These are phyloP conservation scores for Euwallacea fornicatus DNA, from an alignment of 1,140 invertebrate species.

Conservation along the genomic window DNA sequence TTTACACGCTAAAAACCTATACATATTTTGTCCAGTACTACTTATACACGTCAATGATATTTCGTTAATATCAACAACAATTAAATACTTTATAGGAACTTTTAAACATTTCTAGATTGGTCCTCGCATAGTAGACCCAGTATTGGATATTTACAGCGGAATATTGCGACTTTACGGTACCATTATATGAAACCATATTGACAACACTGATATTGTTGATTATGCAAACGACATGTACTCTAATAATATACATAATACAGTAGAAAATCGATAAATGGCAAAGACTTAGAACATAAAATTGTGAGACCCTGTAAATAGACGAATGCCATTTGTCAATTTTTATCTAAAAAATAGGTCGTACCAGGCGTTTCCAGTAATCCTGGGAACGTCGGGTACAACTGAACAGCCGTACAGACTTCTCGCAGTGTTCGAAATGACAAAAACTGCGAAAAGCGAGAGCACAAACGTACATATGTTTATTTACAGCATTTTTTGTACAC, in stretches of 20 bases:
- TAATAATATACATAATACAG: background rate
- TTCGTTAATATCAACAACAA: constrained; percentile 32
- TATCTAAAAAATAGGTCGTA: too few species aligned
- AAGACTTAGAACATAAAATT: constrained; percentile 44
- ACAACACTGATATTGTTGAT: constrained; percentile 34
- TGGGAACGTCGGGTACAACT: too few species aligned
- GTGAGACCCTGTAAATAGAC: constrained; percentile 54
- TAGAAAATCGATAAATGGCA: constrained; percentile 29
- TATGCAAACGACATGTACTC: constrained; percentile 45
- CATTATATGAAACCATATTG: background rate
- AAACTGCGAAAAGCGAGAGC: too few species aligned
- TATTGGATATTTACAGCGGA: constrained; percentile 30
- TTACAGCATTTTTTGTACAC: background rate
- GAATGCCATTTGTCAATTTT: constrained; percentile 48
- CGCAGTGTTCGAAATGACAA: too few species aligned
- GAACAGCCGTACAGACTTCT: too few species aligned
- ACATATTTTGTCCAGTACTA: background rate
- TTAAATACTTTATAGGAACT: constrained; percentile 49
- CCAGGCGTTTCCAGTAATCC: too few species aligned
- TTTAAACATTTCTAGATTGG: constrained; percentile 50
- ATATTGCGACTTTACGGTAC: background rate
- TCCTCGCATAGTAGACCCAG: constrained; percentile 47
- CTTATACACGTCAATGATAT: constrained; percentile 8
- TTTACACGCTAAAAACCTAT: constrained; percentile 14
- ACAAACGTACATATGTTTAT: background rate